A percentile compares a stretch with the other conserved stretches of the same genome.
These are phyloP conservation scores for Botia kubotai DNA, from an alignment of 2,797 vertebrate genomes.

Conservation along the genomic window DNA sequence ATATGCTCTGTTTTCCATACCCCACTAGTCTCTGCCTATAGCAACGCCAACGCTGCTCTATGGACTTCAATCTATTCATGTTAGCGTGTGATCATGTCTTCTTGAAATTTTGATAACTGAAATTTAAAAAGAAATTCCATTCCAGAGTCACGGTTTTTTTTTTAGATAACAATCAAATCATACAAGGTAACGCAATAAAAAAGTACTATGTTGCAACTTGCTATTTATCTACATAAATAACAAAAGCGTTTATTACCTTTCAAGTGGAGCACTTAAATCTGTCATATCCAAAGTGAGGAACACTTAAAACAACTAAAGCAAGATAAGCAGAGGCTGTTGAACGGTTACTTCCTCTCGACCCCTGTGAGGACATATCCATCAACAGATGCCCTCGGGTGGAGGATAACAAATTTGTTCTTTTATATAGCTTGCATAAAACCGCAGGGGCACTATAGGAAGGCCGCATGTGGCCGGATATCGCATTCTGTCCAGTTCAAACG, in stretches of 20 bases:
- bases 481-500: constrained; percentile 62
- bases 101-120: neutral
- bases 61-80: neutral
- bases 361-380: constrained; percentile 78
- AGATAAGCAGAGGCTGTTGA: constrained; percentile 76
- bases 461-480: constrained; percentile 65
- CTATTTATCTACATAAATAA: neutral
- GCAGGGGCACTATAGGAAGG: constrained; percentile 65
- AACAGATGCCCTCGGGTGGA: constrained; percentile 79
- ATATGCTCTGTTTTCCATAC: constrained; percentile 8
- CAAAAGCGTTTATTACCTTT: constrained; percentile 46
- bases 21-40: neutral
- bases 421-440: constrained; percentile 76
- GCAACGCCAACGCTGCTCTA: neutral
- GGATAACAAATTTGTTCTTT: constrained; percentile 80
- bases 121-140: neutral
- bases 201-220: constrained; percentile 36
- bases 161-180: neutral
- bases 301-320: constrained; percentile 78
- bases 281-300: constrained; percentile 76
- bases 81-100: neutral
- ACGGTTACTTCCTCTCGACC: constrained; percentile 64
- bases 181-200: neutral
- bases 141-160: neutral
- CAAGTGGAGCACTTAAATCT: constrained; percentile 76